Conservation (phyloP, 2,888 invertebrate genomes). For the Agrilus cyanescens region DNA sequence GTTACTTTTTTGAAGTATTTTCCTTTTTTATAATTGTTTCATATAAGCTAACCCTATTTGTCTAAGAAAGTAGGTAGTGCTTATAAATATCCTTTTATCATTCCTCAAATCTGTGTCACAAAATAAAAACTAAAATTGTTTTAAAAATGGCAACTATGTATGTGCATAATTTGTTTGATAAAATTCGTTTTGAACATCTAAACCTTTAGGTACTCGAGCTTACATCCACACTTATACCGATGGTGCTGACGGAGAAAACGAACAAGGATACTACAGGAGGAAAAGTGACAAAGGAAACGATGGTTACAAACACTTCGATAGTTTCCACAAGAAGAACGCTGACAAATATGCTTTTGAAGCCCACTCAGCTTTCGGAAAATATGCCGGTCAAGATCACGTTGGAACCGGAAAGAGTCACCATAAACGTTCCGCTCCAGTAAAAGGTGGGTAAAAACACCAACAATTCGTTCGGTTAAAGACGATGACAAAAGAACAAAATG, state of each 20-base stretch:
- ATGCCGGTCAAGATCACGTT: conserved; percentile 35
- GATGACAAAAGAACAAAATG: no score
- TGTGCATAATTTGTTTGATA: neutral
- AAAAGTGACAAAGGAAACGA: conserved; percentile 53
- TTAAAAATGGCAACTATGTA: neutral
- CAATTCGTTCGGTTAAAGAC: no score
- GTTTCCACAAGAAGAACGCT: conserved; percentile 60
- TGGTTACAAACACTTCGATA: conserved; percentile 61
- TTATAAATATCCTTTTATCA: no score
- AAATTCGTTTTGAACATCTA: neutral
- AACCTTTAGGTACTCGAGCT: conserved; percentile 21
- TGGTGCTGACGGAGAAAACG: conserved; percentile 40
- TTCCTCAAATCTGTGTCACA: no score
- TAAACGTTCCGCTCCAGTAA: conserved; percentile 5
- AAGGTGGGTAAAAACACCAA: conserved; percentile 1
- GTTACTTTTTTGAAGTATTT: no score
- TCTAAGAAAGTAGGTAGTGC: no score
- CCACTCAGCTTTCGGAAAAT: conserved; percentile 50
- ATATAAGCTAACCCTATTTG: no score
- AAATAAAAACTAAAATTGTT: no score
- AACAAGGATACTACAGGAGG: conserved; percentile 52
- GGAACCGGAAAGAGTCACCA: conserved; percentile 30
- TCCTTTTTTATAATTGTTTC: no score
- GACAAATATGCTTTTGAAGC: conserved; percentile 62
- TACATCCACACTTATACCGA: conserved; percentile 51